Evolutionary conservation across 2,113 vertebrate species (phyloP), one percentile per base, ranked within the genome.

Genomic region (Brienomyrus longianalis): DNA sequence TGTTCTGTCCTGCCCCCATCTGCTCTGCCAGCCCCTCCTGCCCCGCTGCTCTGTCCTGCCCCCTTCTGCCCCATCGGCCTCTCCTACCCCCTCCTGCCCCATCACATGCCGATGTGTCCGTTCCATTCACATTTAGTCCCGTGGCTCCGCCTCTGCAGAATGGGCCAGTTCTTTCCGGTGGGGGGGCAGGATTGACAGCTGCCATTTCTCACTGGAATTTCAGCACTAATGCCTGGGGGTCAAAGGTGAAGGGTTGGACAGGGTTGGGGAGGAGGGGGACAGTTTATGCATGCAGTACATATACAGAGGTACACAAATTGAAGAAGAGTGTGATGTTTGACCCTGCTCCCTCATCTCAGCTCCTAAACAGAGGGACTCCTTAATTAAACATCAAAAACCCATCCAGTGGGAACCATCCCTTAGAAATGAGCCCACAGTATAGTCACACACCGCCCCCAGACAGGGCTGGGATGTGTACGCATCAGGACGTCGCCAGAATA

Each of bases 121-220:
- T 21, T 27, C 45, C 83, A 45, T 50, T 50, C 19, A 21, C 45
- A 21, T 48, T 13, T 5, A 45, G 7, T 15, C 83, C 39, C 5
- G 2, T n/a, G 39, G 39, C 83, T 19, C 83, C 7, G 2, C 83
- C 80, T 17, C 15, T 39, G 3, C 5, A 39, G 80, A 35, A 35
- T 74, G 84, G 21, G 43, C 35, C 54, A 35, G 43, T 27, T 91
- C 93, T 88, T 91, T 92, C 89, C 91, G 77, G 31, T 31, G 31
- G 31, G 31, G 92, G 94, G 93, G 93, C 17, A 19, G 94, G 93
- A 94, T 89, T 91, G 94, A 95, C 95, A 96, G 95, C 95, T 95
- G 95, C 94, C 93, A 91, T 93, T 92, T 94, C 93, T 94, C 93
- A 95, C 96, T 94, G 91, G 85, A 74, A 92, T 94, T 94, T 93